A percentile compares a stretch with the other conserved stretches of the same genome.
Evolutionary conservation across 2,888 invertebrate genomes (phyloP).

Genomic region (Coelopa pilipes): DNA sequence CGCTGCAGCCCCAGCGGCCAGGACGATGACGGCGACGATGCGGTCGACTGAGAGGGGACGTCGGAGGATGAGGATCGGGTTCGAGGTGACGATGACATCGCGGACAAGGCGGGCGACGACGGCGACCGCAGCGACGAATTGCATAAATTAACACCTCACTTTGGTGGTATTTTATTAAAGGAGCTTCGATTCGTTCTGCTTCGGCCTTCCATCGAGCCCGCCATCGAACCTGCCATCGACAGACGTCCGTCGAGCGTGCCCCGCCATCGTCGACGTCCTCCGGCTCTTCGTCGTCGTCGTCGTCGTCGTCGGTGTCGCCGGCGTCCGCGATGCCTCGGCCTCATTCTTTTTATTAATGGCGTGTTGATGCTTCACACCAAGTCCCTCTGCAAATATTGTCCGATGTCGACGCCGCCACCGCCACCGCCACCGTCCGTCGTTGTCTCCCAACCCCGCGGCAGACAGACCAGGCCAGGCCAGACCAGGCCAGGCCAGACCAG

Average conservation of each 20-base stretch:
- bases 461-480: background rate
- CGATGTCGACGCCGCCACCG: no score
- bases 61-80: background rate
- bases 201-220: constrained; percentile 25
- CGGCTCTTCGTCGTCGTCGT: no score
- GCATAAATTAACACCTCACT: constrained; percentile 53
- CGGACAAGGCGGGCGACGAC: constrained; percentile 11
- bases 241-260: no score
- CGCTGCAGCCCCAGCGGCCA: constrained; percentile 10
- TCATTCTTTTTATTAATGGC: constrained; percentile 39
- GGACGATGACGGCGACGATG: constrained; percentile 2
- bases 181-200: constrained; percentile 43
- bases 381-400: constrained; percentile 30
- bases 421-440: background rate
- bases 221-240: constrained; percentile 18
- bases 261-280: background rate
- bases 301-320: no score
- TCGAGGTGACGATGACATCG: constrained; percentile 1
- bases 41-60: background rate
- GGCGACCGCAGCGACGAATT: constrained; percentile 43
- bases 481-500: constrained; percentile 8
- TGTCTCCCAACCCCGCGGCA: background rate
- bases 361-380: constrained; percentile 41
- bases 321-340: no score
- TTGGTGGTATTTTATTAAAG: constrained; percentile 49